phyloP scores from a whole-genome alignment of 2,113 vertebrate genomes.

The Eurypyga helias region DNA sequence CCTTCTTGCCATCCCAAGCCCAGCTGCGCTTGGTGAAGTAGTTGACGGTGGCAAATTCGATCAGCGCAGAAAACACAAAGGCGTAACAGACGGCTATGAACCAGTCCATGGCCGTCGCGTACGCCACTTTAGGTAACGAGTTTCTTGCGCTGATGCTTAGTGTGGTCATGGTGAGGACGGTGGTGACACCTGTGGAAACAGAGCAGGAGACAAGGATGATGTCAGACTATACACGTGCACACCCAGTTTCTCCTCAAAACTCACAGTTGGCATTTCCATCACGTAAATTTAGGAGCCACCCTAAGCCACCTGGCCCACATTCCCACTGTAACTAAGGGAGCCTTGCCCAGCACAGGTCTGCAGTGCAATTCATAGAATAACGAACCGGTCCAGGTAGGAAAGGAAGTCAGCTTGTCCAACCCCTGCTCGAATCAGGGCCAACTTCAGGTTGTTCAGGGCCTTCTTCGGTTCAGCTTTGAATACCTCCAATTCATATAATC shows the following conservation, averaged over 20 bases:
- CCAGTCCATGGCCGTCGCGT: conserved; percentile 99
- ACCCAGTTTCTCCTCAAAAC: neutral
- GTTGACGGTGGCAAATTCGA: conserved; percentile 99
- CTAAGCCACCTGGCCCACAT: too few relatives aligned
- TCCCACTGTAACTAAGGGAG: fast-evolving
- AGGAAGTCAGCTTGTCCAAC: neutral
- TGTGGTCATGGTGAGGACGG: conserved; percentile 98
- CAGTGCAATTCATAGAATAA: neutral
- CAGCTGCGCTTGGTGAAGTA: conserved; percentile 99
- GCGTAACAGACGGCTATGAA: conserved; percentile 99
- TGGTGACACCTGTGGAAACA: conserved; percentile 90
- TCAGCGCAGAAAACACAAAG: conserved; percentile 99
- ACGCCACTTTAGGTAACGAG: conserved; percentile 98
- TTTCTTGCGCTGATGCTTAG: conserved; percentile 99
- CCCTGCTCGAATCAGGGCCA: neutral
- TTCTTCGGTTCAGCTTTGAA: neutral
- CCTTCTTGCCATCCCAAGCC: conserved; percentile 99
- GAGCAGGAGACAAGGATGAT: neutral
- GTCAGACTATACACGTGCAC: fast-evolving
- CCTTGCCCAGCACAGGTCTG: neutral
- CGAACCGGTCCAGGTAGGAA: neutral
- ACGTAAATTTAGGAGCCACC: neutral
- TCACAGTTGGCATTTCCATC: neutral
- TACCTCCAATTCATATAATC: neutral
- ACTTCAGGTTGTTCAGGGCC: neutral